These are phyloP conservation scores for Percopsis transmontana DNA, from an alignment of 2,113 vertebrate species.

Conservation along the genomic window DNA sequence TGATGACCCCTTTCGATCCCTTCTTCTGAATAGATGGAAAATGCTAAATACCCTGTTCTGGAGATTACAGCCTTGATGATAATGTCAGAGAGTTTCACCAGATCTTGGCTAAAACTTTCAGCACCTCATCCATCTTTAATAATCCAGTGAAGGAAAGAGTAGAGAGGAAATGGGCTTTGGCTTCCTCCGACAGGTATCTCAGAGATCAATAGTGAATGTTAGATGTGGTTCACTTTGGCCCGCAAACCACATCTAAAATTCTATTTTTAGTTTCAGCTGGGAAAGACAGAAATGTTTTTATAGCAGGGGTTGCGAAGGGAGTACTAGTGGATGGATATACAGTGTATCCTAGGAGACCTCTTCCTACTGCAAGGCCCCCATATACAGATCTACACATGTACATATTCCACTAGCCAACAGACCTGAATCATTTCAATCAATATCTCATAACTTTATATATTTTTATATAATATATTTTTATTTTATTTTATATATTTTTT, in stretches of 20 bases:
- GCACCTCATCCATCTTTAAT: too few relatives aligned
- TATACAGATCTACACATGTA: conserved; percentile 2
- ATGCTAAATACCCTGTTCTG: conserved; percentile 9
- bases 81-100: conserved; percentile 21
- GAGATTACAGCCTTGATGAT: neutral
- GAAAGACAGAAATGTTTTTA: conserved; percentile 13
- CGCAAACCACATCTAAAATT: conserved; percentile 9
- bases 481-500: neutral
- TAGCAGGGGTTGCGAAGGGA: conserved; percentile 4
- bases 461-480: too few relatives aligned
- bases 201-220: conserved; percentile 50
- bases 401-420: neutral
- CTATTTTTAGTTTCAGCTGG: conserved; percentile 28
- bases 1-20: neutral
- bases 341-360: neutral
- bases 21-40: neutral
- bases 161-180: conserved; percentile 16
- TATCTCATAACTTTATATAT: neutral
- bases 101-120: too few relatives aligned
- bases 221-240: conserved; percentile 8
- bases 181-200: conserved; percentile 34
- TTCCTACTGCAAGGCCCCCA: conserved; percentile 3
- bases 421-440: conserved; percentile 27
- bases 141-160: conserved; percentile 21
- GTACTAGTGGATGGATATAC: neutral